phyloP scores from a whole-genome alignment of 2,888 invertebrate species.

The Agrotis exclamationis region DNA sequence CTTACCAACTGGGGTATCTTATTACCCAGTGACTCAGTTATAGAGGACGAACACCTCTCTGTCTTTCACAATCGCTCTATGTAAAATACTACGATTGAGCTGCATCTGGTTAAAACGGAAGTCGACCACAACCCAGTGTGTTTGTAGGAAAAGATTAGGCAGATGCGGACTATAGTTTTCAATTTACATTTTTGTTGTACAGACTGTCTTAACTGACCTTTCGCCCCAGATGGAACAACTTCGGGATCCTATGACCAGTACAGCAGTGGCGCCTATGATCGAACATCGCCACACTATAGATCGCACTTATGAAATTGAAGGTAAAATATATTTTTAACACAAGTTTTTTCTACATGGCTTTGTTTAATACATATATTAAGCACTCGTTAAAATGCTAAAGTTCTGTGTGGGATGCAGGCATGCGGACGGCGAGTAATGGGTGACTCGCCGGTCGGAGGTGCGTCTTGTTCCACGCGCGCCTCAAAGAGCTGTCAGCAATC shows the following conservation, averaged over 20 bases:
- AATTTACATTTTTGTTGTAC: conserved; percentile 17
- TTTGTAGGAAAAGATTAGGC: background rate
- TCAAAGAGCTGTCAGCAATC: too few species aligned
- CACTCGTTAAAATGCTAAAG: background rate
- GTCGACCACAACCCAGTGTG: too few species aligned
- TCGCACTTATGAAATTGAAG: conserved; percentile 64
- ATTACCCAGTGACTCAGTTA: too few species aligned
- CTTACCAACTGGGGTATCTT: too few species aligned
- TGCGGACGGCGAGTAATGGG: too few species aligned
- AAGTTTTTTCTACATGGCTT: background rate
- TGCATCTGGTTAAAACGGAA: too few species aligned
- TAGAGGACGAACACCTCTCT: too few species aligned
- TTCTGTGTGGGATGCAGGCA: too few species aligned
- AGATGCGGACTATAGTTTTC: background rate
- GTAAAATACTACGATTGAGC: too few species aligned
- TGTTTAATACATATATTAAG: background rate
- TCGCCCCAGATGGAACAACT: conserved; percentile 74
- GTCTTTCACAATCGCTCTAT: too few species aligned
- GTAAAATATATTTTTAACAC: conserved; percentile 58
- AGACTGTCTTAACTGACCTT: conserved; percentile 80
- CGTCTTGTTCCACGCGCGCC: too few species aligned
- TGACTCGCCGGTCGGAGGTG: too few species aligned
- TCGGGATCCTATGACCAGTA: conserved; percentile 65
- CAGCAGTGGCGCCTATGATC: conserved; percentile 47
- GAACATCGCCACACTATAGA: conserved; percentile 58